phyloP scores from a whole-genome alignment of 2,113 vertebrate genomes.

The Rhea americana region DNA sequence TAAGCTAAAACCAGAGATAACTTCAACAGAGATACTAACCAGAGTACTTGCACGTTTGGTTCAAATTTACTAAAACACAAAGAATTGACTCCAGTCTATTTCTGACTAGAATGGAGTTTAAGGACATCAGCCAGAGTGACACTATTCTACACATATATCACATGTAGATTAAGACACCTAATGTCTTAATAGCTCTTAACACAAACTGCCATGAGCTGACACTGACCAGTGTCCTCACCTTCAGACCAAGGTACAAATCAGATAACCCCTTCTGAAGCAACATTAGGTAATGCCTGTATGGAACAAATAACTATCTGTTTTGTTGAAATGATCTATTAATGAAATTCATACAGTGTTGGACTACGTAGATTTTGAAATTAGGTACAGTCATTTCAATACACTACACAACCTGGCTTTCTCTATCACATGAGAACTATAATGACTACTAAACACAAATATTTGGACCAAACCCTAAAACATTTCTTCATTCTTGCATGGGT shows the following conservation, averaged over 20 bases:
- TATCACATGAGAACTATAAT: background rate
- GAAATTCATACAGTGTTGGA: background rate
- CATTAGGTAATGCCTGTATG: background rate
- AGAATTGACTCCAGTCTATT: background rate
- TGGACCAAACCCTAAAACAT: background rate
- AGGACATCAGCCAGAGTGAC: background rate
- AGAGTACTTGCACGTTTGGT: background rate
- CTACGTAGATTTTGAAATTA: background rate
- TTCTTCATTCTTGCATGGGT: background rate
- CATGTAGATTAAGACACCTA: background rate
- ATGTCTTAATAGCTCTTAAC: background rate
- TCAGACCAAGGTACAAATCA: background rate
- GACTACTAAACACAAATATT: background rate
- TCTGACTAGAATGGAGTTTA: background rate
- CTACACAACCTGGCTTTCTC: background rate
- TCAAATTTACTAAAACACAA: background rate
- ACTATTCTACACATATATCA: background rate
- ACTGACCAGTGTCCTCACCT: background rate
- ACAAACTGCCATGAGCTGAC: background rate
- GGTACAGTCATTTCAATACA: background rate
- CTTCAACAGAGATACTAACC: background rate
- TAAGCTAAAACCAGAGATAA: background rate
- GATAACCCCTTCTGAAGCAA: background rate
- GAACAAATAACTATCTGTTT: background rate
- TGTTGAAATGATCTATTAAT: background rate